phyloP scores from a whole-genome alignment of 2,888 invertebrate species.

The Trissoscelio sp. region DNA sequence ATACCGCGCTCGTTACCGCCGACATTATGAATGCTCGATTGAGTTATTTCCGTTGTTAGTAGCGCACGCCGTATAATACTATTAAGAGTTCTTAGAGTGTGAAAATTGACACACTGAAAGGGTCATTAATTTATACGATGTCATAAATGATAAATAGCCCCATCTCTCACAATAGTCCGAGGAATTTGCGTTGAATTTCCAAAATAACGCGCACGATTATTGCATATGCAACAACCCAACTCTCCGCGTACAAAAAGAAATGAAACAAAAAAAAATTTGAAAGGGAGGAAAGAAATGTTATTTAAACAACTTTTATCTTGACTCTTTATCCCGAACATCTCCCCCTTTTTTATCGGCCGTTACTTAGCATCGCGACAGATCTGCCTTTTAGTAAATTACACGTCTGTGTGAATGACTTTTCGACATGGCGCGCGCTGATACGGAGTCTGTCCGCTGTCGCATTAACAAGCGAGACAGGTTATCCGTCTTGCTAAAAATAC shows the following conservation, averaged over 20 bases:
- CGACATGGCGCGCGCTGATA: constrained; percentile 58
- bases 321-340: neutral
- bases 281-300: neutral
- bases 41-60: constrained; percentile 65
- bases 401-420: constrained; percentile 59
- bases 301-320: constrained; percentile 28
- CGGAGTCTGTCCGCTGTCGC: constrained; percentile 63
- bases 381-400: constrained; percentile 66
- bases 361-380: constrained; percentile 41
- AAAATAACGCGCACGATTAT: constrained; percentile 53
- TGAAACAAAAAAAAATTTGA: neutral
- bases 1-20: constrained; percentile 59
- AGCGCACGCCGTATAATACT: constrained; percentile 37
- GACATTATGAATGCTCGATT: constrained; percentile 65
- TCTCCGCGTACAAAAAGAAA: neutral
- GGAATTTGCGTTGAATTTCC: constrained; percentile 56
- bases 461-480: constrained; percentile 63
- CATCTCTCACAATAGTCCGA: constrained; percentile 40
- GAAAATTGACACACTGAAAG: constrained; percentile 67
- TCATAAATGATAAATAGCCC: constrained; percentile 67
- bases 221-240: constrained; percentile 49
- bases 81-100: constrained; percentile 66
- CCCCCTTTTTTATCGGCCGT: constrained; percentile 22
- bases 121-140: constrained; percentile 67
- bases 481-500: constrained; percentile 66